Percentiles rank a stretch among this genome's conserved stretches.
Evolutionary conservation across 2,888 invertebrate genomes (phyloP).

Genomic region (Thereva unica): DNA sequence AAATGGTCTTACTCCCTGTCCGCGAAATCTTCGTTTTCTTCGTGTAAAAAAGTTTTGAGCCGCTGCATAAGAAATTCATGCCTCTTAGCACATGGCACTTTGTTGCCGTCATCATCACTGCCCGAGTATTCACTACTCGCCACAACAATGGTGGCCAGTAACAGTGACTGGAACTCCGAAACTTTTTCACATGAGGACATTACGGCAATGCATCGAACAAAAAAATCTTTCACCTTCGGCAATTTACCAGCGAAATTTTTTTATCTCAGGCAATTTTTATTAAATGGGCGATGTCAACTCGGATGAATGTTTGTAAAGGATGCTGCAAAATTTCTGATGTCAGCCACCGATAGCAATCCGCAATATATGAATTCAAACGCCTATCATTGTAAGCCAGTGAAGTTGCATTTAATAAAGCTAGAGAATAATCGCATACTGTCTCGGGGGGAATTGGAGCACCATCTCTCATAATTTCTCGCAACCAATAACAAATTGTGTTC

Average conservation of each 20-base stretch:
- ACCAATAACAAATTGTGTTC: not conserved
- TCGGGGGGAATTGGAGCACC: not conserved
- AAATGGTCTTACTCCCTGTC: too few relatives aligned
- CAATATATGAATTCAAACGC: not conserved
- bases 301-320: not conserved
- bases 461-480: not conserved
- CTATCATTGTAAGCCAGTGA: not conserved
- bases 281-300: not conserved
- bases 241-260: not conserved
- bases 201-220: not conserved
- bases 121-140: too few relatives aligned
- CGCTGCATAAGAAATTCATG: too few relatives aligned
- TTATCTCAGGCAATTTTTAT: not conserved
- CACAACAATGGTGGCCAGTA: too few relatives aligned
- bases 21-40: too few relatives aligned
- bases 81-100: too few relatives aligned
- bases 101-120: too few relatives aligned
- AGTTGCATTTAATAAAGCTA: not conserved
- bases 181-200: not conserved
- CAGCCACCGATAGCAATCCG: conserved; percentile 2
- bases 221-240: conserved; percentile 4
- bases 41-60: too few relatives aligned
- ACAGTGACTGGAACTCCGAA: too few relatives aligned
- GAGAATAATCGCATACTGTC: not conserved
- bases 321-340: not conserved